Conservation (phyloP, 2,797 vertebrate species). For the Hapalemur alaotrensis region DNA sequence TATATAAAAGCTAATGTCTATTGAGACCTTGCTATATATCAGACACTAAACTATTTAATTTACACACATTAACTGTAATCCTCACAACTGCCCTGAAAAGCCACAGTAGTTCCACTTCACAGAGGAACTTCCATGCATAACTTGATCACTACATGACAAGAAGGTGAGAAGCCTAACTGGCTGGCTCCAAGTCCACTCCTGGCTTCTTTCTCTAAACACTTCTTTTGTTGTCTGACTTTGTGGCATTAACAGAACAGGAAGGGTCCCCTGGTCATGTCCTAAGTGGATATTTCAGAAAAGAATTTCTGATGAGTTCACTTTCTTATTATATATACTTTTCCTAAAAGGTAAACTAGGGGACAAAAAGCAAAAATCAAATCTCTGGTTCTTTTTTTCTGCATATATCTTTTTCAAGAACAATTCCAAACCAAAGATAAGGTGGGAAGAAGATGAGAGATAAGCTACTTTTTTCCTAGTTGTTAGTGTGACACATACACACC, state of each 20-base stretch:
- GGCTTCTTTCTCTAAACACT: background rate
- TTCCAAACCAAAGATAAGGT: background rate
- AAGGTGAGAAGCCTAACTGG: background rate
- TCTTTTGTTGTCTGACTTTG: background rate
- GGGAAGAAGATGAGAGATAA: background rate
- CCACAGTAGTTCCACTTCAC: background rate
- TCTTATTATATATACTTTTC: background rate
- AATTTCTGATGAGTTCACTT: slow-evolving; percentile 25
- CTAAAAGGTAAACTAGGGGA: background rate
- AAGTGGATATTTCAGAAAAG: background rate
- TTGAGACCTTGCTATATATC: background rate
- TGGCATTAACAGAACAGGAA: background rate
- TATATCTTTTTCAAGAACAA: background rate
- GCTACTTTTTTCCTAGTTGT: background rate
- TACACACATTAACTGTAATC: background rate
- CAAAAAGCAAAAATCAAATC: background rate
- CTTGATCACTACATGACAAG: background rate
- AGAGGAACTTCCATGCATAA: background rate
- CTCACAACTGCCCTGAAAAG: background rate
- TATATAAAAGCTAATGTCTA: background rate
- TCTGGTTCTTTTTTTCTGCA: background rate
- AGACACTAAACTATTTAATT: background rate
- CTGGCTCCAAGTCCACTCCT: background rate
- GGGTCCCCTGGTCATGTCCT: background rate
- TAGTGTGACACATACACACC: background rate